phyloP scores from a whole-genome alignment of 2,113 vertebrate genomes.

The Colius striatus region DNA sequence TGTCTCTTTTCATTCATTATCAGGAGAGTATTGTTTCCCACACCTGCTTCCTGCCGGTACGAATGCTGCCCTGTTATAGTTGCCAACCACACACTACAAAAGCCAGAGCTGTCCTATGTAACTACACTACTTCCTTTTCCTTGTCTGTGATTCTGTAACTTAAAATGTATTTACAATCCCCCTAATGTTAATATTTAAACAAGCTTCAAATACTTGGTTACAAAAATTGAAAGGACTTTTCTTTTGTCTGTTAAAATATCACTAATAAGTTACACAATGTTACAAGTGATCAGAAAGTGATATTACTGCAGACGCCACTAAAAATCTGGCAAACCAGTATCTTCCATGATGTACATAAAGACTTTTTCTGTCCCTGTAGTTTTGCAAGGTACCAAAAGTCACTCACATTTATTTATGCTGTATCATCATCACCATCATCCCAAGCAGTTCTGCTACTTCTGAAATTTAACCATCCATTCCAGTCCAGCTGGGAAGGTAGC shows the following conservation, averaged over 20 bases:
- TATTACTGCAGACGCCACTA: neutral
- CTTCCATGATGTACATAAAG: neutral
- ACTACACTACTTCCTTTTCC: neutral
- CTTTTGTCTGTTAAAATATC: neutral
- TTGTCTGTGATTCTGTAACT: neutral
- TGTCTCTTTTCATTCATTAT: neutral
- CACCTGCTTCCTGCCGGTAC: neutral
- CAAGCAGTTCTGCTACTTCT: neutral
- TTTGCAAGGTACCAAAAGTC: neutral
- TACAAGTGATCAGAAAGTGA: neutral
- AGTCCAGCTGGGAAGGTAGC: neutral
- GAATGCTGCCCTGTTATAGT: neutral
- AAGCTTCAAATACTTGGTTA: neutral
- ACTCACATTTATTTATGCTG: neutral
- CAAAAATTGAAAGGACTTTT: neutral
- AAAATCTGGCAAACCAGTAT: neutral
- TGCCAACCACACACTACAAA: neutral
- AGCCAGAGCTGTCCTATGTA: neutral
- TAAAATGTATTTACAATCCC: neutral
- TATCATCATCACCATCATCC: neutral
- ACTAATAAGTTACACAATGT: neutral
- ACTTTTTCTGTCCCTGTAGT: neutral
- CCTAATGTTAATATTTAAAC: neutral
- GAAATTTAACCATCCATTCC: neutral
- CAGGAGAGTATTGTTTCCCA: neutral